phyloP scores from a whole-genome alignment of 2,888 invertebrate species.

The Pandemis heparana region DNA sequence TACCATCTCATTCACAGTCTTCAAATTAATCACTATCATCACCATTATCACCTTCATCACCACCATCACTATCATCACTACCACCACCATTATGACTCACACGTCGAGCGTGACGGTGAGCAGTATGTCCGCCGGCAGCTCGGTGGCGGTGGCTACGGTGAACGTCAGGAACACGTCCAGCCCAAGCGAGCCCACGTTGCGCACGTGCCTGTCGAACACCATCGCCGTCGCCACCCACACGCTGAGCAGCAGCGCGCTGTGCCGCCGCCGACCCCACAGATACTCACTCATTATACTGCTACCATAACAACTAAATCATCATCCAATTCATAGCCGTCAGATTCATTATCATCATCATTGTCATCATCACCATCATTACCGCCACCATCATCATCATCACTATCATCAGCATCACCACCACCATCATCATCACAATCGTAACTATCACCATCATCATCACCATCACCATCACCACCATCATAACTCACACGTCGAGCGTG shows the following conservation, averaged over 20 bases:
- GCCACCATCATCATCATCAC: neutral
- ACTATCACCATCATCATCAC: neutral
- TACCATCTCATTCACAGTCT: too few relatives aligned
- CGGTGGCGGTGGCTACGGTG: constrained; percentile 93
- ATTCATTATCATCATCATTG: neutral
- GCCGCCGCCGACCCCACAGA: too few relatives aligned
- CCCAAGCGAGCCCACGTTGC: constrained; percentile 93
- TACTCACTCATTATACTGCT: too few relatives aligned
- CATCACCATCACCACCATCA: neutral
- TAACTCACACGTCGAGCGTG: constrained; percentile 87
- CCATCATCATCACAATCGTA: neutral
- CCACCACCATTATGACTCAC: constrained; percentile 58
- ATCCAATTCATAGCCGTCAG: too few relatives aligned
- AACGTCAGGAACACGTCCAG: constrained; percentile 93
- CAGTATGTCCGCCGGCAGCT: constrained; percentile 93
- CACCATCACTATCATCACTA: neutral
- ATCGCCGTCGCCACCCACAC: constrained; percentile 95
- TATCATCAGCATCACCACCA: neutral
- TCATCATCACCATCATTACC: neutral
- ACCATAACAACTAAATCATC: too few relatives aligned
- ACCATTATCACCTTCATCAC: neutral
- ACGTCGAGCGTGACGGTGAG: constrained; percentile 89
- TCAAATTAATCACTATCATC: too few relatives aligned
- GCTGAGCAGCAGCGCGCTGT: constrained; percentile 89
- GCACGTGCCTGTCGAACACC: constrained; percentile 95